A percentile compares a stretch with the other conserved stretches of the same genome.
Conservation (phyloP, 1,140 invertebrate species). For the Ceratoteleas bidentatus region DNA sequence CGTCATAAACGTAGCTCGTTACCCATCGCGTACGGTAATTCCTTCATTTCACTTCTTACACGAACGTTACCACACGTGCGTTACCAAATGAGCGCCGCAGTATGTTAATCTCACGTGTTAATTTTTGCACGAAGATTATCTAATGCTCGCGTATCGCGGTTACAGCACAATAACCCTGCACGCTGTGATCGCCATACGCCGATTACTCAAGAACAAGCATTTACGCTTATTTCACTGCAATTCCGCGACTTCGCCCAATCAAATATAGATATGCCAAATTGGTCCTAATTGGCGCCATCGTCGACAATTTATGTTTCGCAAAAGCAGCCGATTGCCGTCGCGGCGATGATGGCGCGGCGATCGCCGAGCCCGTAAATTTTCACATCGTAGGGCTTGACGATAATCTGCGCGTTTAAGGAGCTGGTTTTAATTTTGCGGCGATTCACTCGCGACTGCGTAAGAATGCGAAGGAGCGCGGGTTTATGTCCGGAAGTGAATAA, state of each 20-base stretch:
- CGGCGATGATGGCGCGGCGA: background rate
- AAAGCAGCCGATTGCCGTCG: too few species aligned
- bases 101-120: too few species aligned
- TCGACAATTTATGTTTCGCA: background rate
- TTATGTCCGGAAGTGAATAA: slow-evolving; percentile 61
- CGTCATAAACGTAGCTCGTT: too few species aligned
- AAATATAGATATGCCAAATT: background rate
- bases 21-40: too few species aligned
- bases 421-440: slow-evolving; percentile 41
- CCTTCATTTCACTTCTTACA: too few species aligned
- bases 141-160: too few species aligned
- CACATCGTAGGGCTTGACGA: background rate
- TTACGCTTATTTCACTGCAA: background rate
- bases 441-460: slow-evolving; percentile 47
- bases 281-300: background rate
- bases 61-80: too few species aligned
- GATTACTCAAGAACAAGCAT: background rate
- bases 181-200: background rate
- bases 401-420: slow-evolving; percentile 17
- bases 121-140: too few species aligned
- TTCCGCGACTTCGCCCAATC: background rate
- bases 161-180: too few species aligned
- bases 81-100: too few species aligned
- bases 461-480: slow-evolving; percentile 43
- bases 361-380: slow-evolving; percentile 16